Percentiles rank a stretch among this genome's conserved stretches.
These are phyloP conservation scores for Lagocephalus sceleratus DNA, from an alignment of 2,797 vertebrate genomes.

Conservation along the genomic window DNA sequence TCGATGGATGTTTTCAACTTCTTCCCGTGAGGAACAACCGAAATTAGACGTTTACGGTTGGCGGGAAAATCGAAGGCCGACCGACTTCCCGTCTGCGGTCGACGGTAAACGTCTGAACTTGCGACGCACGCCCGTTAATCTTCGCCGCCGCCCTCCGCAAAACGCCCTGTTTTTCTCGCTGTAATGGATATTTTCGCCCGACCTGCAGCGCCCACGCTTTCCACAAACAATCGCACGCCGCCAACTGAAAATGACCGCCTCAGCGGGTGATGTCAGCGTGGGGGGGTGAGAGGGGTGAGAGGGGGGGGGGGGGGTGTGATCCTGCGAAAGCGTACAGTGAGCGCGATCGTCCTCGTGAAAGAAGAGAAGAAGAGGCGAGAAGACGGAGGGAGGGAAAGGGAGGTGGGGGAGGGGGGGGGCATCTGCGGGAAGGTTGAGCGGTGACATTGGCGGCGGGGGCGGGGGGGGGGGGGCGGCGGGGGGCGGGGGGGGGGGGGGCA, in stretches of 20 bases:
- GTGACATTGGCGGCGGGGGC: constrained; percentile 56
- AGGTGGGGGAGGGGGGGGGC: constrained; percentile 15
- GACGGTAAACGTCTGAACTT: too few species aligned
- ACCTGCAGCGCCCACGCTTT: not conserved
- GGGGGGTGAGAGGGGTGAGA: constrained; percentile 23
- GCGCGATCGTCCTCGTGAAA: constrained; percentile 3
- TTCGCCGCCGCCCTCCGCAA: too few species aligned
- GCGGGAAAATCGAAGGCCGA: not conserved
- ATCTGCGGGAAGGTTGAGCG: constrained; percentile 16
- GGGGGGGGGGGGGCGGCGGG: constrained; percentile 17
- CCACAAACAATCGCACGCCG: not conserved
- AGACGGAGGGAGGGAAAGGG: constrained; percentile 27
- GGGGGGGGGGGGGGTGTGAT: constrained; percentile 25
- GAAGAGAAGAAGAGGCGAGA: not conserved
- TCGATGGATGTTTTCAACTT: too few species aligned
- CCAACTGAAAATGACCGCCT: constrained; percentile 7
- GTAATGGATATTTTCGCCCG: too few species aligned
- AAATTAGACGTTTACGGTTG: not conserved
- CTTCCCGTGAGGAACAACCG: not conserved
- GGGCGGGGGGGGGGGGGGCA: constrained; percentile 39
- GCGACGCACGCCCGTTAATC: too few species aligned
- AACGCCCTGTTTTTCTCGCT: too few species aligned
- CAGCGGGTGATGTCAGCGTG: constrained; percentile 15
- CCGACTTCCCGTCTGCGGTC: not conserved
- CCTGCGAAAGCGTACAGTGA: constrained; percentile 22